Evolutionary conservation across 2,797 vertebrate genomes (phyloP).

Genomic region (Lagodon rhomboides): DNA sequence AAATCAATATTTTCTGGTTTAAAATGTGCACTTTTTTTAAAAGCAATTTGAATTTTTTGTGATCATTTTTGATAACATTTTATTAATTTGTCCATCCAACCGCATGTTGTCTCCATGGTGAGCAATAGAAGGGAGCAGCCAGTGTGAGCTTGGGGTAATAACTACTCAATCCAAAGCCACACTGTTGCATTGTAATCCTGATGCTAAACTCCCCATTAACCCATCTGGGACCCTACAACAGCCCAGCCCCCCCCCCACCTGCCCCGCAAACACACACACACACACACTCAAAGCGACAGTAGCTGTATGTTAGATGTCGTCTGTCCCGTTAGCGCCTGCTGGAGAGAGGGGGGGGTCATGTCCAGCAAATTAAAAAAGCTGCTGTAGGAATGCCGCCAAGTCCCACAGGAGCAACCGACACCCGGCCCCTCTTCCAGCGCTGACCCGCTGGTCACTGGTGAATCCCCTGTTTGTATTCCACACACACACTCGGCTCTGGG

Average conservation of each 20-base stretch:
- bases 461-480: constrained; percentile 82
- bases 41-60: background rate
- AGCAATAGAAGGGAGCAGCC: constrained; percentile 39
- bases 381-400: constrained; percentile 77
- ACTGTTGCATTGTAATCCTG: constrained; percentile 97
- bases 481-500: constrained; percentile 74
- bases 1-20: background rate
- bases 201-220: constrained; percentile 96
- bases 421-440: constrained; percentile 54
- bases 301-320: constrained; percentile 70
- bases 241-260: constrained; percentile 38
- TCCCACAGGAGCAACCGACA: constrained; percentile 69
- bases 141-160: constrained; percentile 87
- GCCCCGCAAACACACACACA: constrained; percentile 40
- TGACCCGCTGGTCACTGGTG: constrained; percentile 81
- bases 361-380: constrained; percentile 80
- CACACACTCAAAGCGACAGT: constrained; percentile 45
- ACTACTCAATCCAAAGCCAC: constrained; percentile 90
- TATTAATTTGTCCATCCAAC: background rate
- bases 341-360: constrained; percentile 41
- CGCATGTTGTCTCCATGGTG: constrained; percentile 3
- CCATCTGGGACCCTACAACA: constrained; percentile 91
- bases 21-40: background rate
- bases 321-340: constrained; percentile 66
- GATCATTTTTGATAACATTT: background rate